phyloP scores from a whole-genome alignment of 2,797 vertebrate genomes.

The Lepilemur septentrionalis region DNA sequence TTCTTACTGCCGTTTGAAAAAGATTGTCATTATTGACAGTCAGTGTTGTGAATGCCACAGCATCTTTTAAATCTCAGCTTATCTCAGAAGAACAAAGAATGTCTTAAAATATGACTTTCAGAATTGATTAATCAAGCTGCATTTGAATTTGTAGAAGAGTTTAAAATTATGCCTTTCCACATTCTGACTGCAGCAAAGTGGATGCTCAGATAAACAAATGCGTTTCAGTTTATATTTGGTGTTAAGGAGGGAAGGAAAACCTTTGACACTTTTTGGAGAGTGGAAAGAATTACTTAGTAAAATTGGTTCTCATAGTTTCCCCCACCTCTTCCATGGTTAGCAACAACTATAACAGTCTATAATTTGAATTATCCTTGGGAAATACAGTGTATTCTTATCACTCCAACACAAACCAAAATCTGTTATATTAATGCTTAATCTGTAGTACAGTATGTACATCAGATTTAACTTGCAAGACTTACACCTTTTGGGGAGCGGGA shows the following conservation, averaged over 20 bases:
- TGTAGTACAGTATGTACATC: constrained; percentile 64
- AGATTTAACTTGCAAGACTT: constrained; percentile 72
- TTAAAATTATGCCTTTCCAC: constrained; percentile 79
- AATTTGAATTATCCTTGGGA: constrained; percentile 66
- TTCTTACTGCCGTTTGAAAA: constrained; percentile 71
- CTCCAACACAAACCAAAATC: constrained; percentile 69
- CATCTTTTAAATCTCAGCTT: constrained; percentile 67
- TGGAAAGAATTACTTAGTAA: constrained; percentile 61
- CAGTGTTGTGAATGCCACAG: constrained; percentile 69
- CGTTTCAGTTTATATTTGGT: constrained; percentile 66
- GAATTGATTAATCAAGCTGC: constrained; percentile 82
- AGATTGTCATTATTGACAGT: constrained; percentile 53
- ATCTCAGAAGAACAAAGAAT: constrained; percentile 51
- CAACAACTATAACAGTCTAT: neutral
- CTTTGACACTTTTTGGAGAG: constrained; percentile 54
- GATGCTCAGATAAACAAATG: constrained; percentile 61
- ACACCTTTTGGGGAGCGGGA: constrained; percentile 47
- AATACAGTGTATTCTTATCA: constrained; percentile 55
- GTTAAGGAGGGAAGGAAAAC: constrained; percentile 55
- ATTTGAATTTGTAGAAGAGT: constrained; percentile 80
- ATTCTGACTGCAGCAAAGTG: constrained; percentile 81
- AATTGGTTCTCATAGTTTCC: constrained; percentile 10
- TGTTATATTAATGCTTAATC: constrained; percentile 75
- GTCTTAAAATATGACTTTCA: constrained; percentile 77
- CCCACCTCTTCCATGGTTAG: constrained; percentile 51